Evolutionary conservation across 2,113 vertebrate species (phyloP).

Genomic region (Mus pahari): DNA sequence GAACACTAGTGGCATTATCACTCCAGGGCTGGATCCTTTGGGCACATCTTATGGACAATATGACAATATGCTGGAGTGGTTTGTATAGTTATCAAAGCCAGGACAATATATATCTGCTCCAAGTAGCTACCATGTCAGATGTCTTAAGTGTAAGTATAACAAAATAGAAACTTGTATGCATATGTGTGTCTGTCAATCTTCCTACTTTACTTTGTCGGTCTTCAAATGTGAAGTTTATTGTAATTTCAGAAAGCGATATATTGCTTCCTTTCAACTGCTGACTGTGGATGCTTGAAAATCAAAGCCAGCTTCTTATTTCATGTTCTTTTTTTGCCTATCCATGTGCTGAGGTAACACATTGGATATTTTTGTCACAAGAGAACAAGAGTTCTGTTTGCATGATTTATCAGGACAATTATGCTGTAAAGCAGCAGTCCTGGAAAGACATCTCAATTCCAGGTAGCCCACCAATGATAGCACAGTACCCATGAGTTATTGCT

Average conservation of each 20-base stretch:
- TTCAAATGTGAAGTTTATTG: conserved; percentile 21
- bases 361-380: conserved; percentile 59
- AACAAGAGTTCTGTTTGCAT: conserved; percentile 53
- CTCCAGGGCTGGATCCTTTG: not conserved
- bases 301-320: conserved; percentile 30
- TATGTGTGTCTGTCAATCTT: not conserved
- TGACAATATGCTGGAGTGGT: accelerated
- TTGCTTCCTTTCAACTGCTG: conserved; percentile 24
- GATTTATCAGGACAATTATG: conserved; percentile 67
- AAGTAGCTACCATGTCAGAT: not conserved
- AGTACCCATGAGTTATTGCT: not conserved
- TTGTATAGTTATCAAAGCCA: not conserved
- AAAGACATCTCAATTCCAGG: conserved; percentile 46
- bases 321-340: conserved; percentile 27
- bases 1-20: not conserved
- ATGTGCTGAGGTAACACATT: conserved; percentile 45
- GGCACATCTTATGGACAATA: not conserved
- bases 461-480: not conserved
- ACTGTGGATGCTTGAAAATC: conserved; percentile 46
- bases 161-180: not conserved
- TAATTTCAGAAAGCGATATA: conserved; percentile 29
- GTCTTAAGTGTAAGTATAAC: not conserved
- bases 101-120: not conserved
- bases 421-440: conserved; percentile 48
- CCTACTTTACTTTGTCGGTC: not conserved